These are phyloP conservation scores for Sebastes schlegelii DNA, from an alignment of 2,113 vertebrate species.

Conservation along the genomic window DNA sequence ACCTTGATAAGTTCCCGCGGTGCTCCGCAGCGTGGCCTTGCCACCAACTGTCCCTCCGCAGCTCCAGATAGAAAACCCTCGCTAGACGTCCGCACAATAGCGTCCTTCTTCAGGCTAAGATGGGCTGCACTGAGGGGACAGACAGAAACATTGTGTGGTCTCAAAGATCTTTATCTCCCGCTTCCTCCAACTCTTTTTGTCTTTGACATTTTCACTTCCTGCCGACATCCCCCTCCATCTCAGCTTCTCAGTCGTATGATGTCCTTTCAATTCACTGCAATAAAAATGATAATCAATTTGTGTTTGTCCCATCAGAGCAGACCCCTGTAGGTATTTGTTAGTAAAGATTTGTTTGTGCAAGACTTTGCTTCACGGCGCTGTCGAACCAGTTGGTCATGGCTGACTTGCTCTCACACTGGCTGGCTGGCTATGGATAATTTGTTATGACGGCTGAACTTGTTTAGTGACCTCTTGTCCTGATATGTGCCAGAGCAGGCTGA, in stretches of 20 bases:
- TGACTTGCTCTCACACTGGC: constrained; percentile 43
- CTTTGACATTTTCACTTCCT: constrained; percentile 74
- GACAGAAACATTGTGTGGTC: constrained; percentile 78
- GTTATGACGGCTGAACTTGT: constrained; percentile 63
- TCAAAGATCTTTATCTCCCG: constrained; percentile 70
- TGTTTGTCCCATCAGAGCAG: not conserved
- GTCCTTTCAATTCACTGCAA: constrained; percentile 34
- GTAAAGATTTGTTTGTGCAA: constrained; percentile 39
- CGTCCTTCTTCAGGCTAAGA: constrained; percentile 63
- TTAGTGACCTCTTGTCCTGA: constrained; percentile 71
- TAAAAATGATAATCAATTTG: constrained; percentile 20
- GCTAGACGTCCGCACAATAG: constrained; percentile 65
- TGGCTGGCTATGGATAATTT: constrained; percentile 57
- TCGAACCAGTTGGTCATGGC: constrained; percentile 15
- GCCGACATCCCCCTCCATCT: constrained; percentile 28
- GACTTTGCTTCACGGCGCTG: constrained; percentile 22
- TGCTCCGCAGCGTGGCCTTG: constrained; percentile 63
- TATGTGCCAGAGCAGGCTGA: constrained; percentile 67
- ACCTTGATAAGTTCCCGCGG: constrained; percentile 79
- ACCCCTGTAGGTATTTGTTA: constrained; percentile 52
- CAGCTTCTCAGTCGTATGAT: constrained; percentile 28
- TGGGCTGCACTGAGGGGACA: constrained; percentile 48
- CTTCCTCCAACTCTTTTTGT: constrained; percentile 54
- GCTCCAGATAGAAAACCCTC: constrained; percentile 56
- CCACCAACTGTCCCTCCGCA: constrained; percentile 60